phyloP scores from a whole-genome alignment of 2,888 invertebrate species.

The Rhagium mordax region DNA sequence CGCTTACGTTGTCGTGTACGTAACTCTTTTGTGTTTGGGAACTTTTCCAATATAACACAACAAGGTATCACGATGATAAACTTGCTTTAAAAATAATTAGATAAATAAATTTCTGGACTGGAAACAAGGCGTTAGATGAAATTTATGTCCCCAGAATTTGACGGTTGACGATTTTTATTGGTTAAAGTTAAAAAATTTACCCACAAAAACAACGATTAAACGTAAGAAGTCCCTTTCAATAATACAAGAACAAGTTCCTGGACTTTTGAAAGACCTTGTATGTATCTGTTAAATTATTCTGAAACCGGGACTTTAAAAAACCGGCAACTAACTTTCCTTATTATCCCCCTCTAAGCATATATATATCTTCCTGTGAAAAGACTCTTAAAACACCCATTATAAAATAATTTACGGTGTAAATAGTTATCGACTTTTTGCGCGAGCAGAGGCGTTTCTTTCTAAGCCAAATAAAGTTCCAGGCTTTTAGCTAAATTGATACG shows the following conservation, averaged over 20 bases:
- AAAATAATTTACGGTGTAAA: constrained; percentile 25
- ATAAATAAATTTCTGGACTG: neutral
- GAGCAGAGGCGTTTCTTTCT: neutral
- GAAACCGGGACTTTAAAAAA: neutral
- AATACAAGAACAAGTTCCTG: no score
- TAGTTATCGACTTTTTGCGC: constrained; percentile 6
- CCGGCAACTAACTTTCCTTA: neutral
- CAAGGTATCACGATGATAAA: neutral
- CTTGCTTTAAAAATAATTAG: constrained; percentile 2
- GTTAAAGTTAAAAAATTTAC: no score
- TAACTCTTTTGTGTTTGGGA: constrained; percentile 12
- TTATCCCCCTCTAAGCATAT: neutral
- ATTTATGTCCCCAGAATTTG: no score
- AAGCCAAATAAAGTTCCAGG: constrained; percentile 11
- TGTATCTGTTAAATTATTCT: neutral
- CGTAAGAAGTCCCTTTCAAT: no score
- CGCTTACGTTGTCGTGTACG: neutral
- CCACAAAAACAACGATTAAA: no score
- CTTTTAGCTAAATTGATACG: constrained; percentile 21
- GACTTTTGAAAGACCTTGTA: no score
- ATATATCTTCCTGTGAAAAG: constrained; percentile 1
- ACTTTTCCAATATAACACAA: constrained; percentile 18
- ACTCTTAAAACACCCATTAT: neutral
- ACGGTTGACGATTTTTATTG: no score
- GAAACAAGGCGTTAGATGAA: neutral